Percentiles rank a stretch among this genome's conserved stretches.
Evolutionary conservation across 2,113 vertebrate genomes (phyloP).

Genomic region (Ailuropoda melanoleuca): DNA sequence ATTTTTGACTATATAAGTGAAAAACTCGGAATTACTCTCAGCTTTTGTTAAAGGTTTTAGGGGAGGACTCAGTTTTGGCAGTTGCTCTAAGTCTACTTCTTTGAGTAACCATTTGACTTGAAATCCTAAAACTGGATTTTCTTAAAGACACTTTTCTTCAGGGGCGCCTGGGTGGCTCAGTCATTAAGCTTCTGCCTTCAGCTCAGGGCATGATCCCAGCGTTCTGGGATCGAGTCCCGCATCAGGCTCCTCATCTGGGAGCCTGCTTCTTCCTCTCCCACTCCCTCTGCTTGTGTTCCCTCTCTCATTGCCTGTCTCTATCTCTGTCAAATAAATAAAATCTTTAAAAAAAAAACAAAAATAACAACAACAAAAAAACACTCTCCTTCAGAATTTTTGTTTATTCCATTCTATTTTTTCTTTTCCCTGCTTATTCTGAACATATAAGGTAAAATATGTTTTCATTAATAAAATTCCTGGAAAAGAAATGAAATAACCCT

Average conservation of each 20-base stretch:
- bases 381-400: neutral
- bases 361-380: neutral
- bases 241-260: too few species aligned
- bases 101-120: neutral
- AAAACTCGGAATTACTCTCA: neutral
- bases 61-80: neutral
- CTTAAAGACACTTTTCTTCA: neutral
- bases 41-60: neutral
- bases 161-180: too few species aligned
- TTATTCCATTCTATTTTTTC: neutral
- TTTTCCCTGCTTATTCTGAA: neutral
- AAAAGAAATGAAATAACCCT: neutral
- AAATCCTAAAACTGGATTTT: constrained; percentile 23
- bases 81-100: neutral
- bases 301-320: too few species aligned
- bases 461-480: neutral
- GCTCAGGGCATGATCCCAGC: too few species aligned
- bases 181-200: too few species aligned
- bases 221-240: too few species aligned
- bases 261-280: too few species aligned
- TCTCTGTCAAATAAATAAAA: too few species aligned
- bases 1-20: neutral
- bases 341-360: too few species aligned
- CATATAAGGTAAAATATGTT: neutral
- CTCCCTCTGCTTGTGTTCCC: too few species aligned